Evolutionary conservation across 2,113 vertebrate genomes (phyloP).

Genomic region (Uria lomvia): DNA sequence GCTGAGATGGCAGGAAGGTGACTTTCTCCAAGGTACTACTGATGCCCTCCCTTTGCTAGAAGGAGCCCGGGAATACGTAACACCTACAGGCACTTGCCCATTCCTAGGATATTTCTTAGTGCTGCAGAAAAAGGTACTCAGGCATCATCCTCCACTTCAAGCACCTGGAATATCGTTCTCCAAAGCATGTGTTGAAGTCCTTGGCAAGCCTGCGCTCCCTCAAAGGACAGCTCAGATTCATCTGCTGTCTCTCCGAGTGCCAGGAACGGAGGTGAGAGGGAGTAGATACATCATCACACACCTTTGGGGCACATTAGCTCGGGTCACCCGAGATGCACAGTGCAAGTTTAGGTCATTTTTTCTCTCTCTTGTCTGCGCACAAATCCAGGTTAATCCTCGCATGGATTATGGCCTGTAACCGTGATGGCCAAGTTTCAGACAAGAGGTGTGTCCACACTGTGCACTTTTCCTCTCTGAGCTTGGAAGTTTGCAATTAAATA

Average conservation of each 20-base stretch:
- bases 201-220: not conserved
- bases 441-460: not conserved
- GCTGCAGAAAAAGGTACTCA: not conserved
- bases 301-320: not conserved
- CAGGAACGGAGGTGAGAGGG: not conserved
- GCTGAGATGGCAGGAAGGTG: not conserved
- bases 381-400: not conserved
- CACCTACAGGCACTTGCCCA: not conserved
- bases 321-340: rapidly evolving
- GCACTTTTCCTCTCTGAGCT: not conserved
- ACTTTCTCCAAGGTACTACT: not conserved
- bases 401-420: not conserved
- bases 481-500: not conserved
- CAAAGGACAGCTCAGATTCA: not conserved
- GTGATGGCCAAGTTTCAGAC: not conserved
- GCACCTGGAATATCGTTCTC: not conserved
- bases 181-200: not conserved
- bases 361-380: not conserved
- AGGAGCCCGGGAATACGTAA: not conserved
- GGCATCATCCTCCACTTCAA: not conserved
- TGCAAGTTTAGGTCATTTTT: not conserved
- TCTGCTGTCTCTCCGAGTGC: not conserved
- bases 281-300: not conserved
- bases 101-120: not conserved
- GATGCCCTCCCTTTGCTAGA: not conserved